Base-by-base conservation (phyloP, 1,140 invertebrate species). In the Euwallacea similis region DNA sequence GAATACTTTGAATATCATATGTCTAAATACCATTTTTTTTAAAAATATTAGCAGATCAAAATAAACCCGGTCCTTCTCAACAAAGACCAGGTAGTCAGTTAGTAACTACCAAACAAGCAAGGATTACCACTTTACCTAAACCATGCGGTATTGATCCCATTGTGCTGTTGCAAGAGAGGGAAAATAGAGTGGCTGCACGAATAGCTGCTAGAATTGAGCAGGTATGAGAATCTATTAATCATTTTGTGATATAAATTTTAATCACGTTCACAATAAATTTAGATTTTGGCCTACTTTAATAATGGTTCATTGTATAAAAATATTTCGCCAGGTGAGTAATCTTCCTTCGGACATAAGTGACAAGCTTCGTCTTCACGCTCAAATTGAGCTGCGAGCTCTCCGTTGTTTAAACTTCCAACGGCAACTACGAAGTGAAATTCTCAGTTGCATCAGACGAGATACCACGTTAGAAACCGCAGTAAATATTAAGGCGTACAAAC, bases 401-500 rank as follows among this genome's bases (percentile, higher is more conserved):
- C 84, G 96, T 54, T 90, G 99, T 7, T 83, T 98, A 0, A 98
- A 99, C 81, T 97, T 99, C 81, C 98, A 99, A 82, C 88, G 96
- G 10, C 94, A 97, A 80, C 80, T 96, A 56, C 85, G 93, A 72
- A 88, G 89, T 73, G 94, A 96, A 85, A 89, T 90, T 81, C 87
- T 97, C 7, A 89, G 92, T 0, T 96, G 94, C 81, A 96, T 97
- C 71, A 86, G 96, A 53, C 88, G 92, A 65, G 97, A 99, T 79
- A 97, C 97, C 0, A 98, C 96, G 0, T 81, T 99, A 42, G 97
- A 99, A 84, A 98, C 97, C 8, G 95, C 96, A 1, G 89, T 98
- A 0, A 98, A 98, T 81, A 93, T 98, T 2, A 98, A 98, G 80
- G 93, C 96, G 0, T 99, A 99, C 82, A 98, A 98, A 81, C 86